Evolutionary conservation across 2,113 vertebrate genomes (phyloP), one percentile per base, ranked within the genome.

Genomic region (Prunella fulvescens): DNA sequence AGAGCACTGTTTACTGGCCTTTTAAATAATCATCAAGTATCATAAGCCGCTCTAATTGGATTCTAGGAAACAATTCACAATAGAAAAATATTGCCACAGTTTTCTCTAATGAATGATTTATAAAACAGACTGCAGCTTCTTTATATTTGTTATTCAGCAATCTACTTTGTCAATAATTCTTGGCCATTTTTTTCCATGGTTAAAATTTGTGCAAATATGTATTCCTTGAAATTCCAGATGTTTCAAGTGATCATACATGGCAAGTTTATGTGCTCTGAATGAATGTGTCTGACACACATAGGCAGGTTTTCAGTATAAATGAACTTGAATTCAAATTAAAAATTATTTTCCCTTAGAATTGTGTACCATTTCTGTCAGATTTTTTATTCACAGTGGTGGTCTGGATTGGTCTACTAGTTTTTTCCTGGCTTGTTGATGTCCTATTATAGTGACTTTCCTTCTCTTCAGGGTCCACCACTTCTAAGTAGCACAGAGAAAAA

Each of bases 21-120:
- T 93, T 90, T 47, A 60, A 78, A 92, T 48, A 88, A 62, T 65
- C 39, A 51, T 64, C 35, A 64, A 56, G 12, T 15, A 74, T 69
- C 56, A 83, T 62, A 81, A 86, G 13, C 31, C n/a, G n/a, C 22
- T 57, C 4, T 69, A 65, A 74, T 66, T 83, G 25, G 23, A 86
- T 86, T 86, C 28, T 26, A 86, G 24, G 48, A 95, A 94, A 88
- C 40, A 80, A 85, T 47, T 74, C 28, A 85, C 29, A 80, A 45
- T 8, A 62, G 33, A 86, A 92, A 87, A 82, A 67, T 54, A 19
- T 62, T 66, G 12, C 26, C 4, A 50, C 7, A 33, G 64, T 64
- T 90, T 83, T 53, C 31, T 72, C 22, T 90, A 39, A 29, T 39
- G 7, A 91, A 64, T 77, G 19, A 26, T 80, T 79, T 61, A 19